Conservation (phyloP, 2,113 vertebrate genomes). For the Festucalex cinctus region DNA sequence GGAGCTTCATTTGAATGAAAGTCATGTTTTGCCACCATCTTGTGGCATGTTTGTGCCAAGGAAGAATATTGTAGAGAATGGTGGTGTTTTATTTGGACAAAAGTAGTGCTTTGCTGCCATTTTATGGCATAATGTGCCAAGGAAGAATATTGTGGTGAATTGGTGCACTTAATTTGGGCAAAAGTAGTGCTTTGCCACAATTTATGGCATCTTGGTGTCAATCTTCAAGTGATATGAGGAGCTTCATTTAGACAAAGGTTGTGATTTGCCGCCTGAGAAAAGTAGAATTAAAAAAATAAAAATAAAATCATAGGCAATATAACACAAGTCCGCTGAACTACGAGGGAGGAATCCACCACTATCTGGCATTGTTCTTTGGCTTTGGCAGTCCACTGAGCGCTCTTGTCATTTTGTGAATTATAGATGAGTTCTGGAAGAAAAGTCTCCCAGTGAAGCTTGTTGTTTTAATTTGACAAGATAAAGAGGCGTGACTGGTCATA, state of each 20-base stretch:
- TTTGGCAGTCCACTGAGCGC: background rate
- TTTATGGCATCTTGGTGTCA: too few species aligned
- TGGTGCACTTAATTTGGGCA: background rate
- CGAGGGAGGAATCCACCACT: background rate
- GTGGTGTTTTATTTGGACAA: background rate
- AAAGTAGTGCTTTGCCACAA: background rate
- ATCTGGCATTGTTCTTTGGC: background rate
- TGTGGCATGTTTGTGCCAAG: background rate
- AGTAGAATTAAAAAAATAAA: too few species aligned
- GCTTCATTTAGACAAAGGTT: too few species aligned
- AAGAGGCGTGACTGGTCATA: conserved; percentile 20
- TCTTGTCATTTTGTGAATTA: background rate
- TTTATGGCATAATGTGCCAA: background rate
- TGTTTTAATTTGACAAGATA: conserved; percentile 10
- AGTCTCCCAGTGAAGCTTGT: background rate
- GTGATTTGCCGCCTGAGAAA: too few species aligned
- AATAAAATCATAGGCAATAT: background rate
- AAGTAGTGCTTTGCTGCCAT: background rate
- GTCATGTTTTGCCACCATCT: background rate
- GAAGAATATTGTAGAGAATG: background rate
- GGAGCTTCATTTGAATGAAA: too few species aligned
- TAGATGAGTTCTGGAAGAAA: background rate
- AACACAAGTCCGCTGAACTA: background rate
- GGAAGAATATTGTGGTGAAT: background rate
- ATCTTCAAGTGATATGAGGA: too few species aligned